Evolutionary conservation across 2,113 vertebrate genomes (phyloP), one percentile per base, ranked within the genome.

Genomic region (Austrofundulus limnaeus): DNA sequence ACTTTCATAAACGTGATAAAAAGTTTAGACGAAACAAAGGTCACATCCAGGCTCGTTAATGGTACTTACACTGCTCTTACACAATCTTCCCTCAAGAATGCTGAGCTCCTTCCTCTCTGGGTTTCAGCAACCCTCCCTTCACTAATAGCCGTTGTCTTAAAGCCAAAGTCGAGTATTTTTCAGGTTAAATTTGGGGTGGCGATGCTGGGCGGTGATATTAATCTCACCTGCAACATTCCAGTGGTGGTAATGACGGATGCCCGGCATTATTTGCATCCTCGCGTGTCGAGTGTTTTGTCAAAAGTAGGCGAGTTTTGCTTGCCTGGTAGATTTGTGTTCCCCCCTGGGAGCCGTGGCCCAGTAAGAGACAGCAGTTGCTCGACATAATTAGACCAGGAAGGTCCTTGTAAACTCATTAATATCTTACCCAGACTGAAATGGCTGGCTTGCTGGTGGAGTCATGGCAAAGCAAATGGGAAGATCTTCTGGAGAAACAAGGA

Each of bases 331-430:
- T 92, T 80, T 91, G 85, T 88, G 82, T 88, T 84, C 85, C 78
- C 91, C 87, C 85, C 51, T 2, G 90, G 89, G 90, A 92, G 71
- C 66, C n/a, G 17, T 91, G 91, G 85, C 92, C 91, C 91, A 92
- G 89, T 92, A 92, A 92, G 86, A 93, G 86, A 88, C 80, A 83
- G 85, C 76, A 66, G 85, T 89, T 92, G 91, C 89, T 92, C 89
- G 85, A 92, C 91, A 92, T 92, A 92, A 92, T 92, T 93, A 90
- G 89, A 92, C 88, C 66, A 76, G 68, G 81, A 88, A 91, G 89
- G 91, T 90, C 88, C 90, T 89, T 91, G 89, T 92, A 91, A 91
- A 90, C 87, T 91, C 90, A 92, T 93, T 91, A 92, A 93, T 93
- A 91, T 93, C 87, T 91, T 58, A 83, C 79, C 75, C 75, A 59